Evolutionary conservation across 2,797 vertebrate species (phyloP).

Genomic region (Gouania willdenowi): DNA sequence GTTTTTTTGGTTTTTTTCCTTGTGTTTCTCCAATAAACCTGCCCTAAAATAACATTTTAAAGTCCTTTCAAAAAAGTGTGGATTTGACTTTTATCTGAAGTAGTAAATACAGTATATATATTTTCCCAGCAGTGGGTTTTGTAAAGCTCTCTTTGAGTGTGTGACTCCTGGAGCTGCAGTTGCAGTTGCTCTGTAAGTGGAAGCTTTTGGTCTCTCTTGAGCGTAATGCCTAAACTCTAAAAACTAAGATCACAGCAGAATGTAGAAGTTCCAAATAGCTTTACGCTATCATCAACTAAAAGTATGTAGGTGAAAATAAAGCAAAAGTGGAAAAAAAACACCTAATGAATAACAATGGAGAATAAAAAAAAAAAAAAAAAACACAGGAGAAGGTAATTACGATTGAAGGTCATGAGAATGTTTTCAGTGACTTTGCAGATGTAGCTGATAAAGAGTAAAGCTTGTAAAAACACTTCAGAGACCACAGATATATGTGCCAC

Average conservation of each 20-base stretch:
- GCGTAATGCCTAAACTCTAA: conserved; percentile 29
- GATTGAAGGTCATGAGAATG: conserved; percentile 67
- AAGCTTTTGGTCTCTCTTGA: conserved; percentile 24
- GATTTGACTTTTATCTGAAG: conserved; percentile 16
- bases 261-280: conserved; percentile 28
- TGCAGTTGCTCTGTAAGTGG: conserved; percentile 18
- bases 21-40: conserved; percentile 6
- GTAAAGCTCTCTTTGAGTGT: conserved; percentile 30
- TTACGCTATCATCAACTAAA: conserved; percentile 39
- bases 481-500: conserved; percentile 67
- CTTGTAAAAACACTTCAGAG: conserved; percentile 73
- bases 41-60: conserved; percentile 23
- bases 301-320: conserved; percentile 37
- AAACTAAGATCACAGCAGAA: conserved; percentile 38
- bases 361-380: no score
- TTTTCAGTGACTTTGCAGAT: conserved; percentile 66
- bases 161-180: conserved; percentile 36
- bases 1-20: conserved; percentile 28
- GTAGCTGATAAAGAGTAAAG: conserved; percentile 66
- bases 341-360: conserved; percentile 41
- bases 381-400: conserved; percentile 40
- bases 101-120: conserved; percentile 14
- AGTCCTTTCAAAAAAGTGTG: conserved; percentile 19
- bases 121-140: conserved; percentile 7
- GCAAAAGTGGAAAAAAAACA: conserved; percentile 30